Conservation (phyloP, 2,797 vertebrate genomes). For the Carcharodon carcharias region DNA sequence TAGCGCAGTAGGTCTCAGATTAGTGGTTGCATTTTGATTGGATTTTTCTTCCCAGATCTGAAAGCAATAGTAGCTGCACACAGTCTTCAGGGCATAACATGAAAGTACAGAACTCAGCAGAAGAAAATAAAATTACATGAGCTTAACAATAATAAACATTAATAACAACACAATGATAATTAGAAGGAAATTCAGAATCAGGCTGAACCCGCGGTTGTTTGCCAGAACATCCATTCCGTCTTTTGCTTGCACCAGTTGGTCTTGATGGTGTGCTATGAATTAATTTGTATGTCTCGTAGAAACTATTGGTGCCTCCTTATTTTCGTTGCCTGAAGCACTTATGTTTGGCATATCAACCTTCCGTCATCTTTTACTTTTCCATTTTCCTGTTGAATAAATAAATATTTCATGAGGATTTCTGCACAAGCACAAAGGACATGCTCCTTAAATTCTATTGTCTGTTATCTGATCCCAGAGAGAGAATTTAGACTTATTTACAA, state of each 20-base stretch:
- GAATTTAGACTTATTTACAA: background rate
- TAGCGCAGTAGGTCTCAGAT: background rate
- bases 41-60: background rate
- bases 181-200: conserved; percentile 67
- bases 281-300: background rate
- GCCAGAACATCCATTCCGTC: conserved; percentile 59
- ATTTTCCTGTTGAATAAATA: background rate
- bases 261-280: background rate
- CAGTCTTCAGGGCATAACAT: background rate
- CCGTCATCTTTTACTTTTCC: background rate
- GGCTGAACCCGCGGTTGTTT: conserved; percentile 61
- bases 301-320: background rate
- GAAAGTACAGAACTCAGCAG: background rate
- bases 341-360: conserved; percentile 14
- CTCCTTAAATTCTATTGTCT: background rate
- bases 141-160: conserved; percentile 63
- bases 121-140: conserved; percentile 53
- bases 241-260: background rate
- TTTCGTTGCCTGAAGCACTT: background rate
- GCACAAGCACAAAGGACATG: background rate
- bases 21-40: background rate
- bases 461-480: background rate
- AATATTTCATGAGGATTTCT: background rate
- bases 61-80: background rate
- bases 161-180: conserved; percentile 64